These are phyloP conservation scores for Fragum whitleyi DNA, from an alignment of 2,888 invertebrate genomes.

Conservation along the genomic window DNA sequence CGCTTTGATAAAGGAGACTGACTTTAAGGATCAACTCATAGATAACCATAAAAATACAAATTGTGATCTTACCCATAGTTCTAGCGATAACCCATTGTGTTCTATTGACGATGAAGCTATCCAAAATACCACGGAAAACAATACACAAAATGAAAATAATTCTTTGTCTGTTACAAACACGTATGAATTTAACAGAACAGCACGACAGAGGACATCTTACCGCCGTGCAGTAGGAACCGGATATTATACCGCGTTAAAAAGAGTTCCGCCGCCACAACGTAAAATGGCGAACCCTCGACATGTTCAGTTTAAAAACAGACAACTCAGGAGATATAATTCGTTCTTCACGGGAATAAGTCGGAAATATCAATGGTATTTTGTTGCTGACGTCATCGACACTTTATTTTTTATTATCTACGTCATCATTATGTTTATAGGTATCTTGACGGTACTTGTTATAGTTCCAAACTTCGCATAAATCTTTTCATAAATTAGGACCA, in stretches of 20 bases:
- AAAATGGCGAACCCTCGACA: neutral
- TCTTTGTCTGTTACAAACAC: neutral
- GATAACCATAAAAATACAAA: conserved; percentile 1
- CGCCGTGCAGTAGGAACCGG: conserved; percentile 50
- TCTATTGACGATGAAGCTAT: conserved; percentile 31
- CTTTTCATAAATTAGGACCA: too few relatives aligned
- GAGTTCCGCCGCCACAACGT: conserved; percentile 2
- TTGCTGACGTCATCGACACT: conserved; percentile 80
- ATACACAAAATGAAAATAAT: neutral
- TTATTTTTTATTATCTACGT: conserved; percentile 78
- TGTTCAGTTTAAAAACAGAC: conserved; percentile 11
- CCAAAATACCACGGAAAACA: neutral
- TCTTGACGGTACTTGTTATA: conserved; percentile 75
- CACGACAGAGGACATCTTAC: conserved; percentile 54
- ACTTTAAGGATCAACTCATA: conserved; percentile 35
- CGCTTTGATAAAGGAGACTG: neutral
- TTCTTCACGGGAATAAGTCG: conserved; percentile 42
- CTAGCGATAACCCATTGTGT: conserved; percentile 34
- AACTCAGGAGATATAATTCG: neutral
- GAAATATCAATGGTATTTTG: conserved; percentile 79
- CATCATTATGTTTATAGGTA: conserved; percentile 75
- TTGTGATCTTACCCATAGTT: neutral
- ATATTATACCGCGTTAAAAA: conserved; percentile 24
- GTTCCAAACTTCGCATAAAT: conserved; percentile 64
- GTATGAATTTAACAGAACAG: conserved; percentile 19